A percentile compares a stretch with the other conserved stretches of the same genome.
phyloP scores from a whole-genome alignment of 2,113 vertebrate genomes.

The Pluvianellus socialis region DNA sequence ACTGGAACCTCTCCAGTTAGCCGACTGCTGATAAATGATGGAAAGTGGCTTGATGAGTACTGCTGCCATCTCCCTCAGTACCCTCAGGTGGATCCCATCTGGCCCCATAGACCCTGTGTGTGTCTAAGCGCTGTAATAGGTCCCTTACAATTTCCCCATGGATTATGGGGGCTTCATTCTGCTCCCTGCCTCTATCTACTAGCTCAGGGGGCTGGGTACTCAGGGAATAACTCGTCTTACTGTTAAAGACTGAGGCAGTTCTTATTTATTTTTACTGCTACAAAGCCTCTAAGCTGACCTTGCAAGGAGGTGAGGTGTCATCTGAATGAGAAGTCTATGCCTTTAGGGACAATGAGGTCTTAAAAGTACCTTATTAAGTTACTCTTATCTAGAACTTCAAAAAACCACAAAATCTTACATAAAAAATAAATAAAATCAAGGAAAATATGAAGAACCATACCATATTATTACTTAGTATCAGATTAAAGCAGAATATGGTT shows the following conservation, averaged over 20 bases:
- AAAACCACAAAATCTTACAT: background rate
- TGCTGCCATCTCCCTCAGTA: too few relatives aligned
- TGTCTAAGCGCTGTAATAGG: too few relatives aligned
- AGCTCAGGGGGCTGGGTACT: too few relatives aligned
- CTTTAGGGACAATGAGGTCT: background rate
- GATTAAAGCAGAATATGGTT: background rate
- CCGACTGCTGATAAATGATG: too few relatives aligned
- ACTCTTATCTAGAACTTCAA: background rate
- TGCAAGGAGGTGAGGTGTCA: background rate
- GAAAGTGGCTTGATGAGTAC: too few relatives aligned
- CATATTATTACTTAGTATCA: background rate
- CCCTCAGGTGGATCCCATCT: too few relatives aligned
- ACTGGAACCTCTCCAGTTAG: too few relatives aligned
- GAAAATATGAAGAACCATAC: background rate
- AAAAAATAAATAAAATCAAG: background rate
- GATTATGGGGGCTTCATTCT: too few relatives aligned
- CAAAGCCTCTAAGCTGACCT: background rate
- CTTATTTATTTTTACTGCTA: background rate
- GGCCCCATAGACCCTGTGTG: too few relatives aligned
- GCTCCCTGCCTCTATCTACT: too few relatives aligned
- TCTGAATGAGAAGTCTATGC: background rate
- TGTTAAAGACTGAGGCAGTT: background rate
- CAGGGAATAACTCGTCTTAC: too few relatives aligned
- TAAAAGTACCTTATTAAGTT: background rate
- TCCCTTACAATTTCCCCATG: too few relatives aligned